A percentile compares a stretch with the other conserved stretches of the same genome.
These are phyloP conservation scores for Aphidius colemani DNA, from an alignment of 2,888 invertebrate species.

Conservation along the genomic window DNA sequence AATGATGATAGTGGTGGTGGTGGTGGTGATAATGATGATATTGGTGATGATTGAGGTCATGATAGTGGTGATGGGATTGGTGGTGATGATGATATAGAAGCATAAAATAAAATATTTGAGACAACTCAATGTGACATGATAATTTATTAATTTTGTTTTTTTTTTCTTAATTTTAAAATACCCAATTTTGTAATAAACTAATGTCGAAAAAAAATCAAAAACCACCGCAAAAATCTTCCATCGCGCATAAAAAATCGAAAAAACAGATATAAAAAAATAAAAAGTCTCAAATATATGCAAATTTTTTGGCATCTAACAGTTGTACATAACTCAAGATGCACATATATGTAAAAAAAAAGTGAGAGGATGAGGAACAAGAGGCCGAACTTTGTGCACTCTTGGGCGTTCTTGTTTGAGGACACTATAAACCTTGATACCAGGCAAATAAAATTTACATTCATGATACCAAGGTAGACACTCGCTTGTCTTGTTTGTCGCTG, in stretches of 20 bases:
- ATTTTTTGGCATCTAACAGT: conserved; percentile 53
- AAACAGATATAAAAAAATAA: conserved; percentile 22
- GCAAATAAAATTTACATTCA: conserved; percentile 59
- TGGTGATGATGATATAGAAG: too few species aligned
- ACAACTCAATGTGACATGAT: too few species aligned
- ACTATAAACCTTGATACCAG: conserved; percentile 60
- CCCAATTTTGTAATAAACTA: conserved; percentile 5
- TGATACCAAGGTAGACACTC: conserved; percentile 51
- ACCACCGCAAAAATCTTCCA: background rate
- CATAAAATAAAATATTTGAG: too few species aligned
- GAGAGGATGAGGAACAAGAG: too few species aligned
- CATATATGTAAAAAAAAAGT: conserved; percentile 19
- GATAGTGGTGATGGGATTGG: too few species aligned
- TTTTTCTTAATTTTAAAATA: too few species aligned
- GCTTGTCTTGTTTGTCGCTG: conserved; percentile 51
- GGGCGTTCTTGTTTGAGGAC: conserved; percentile 46
- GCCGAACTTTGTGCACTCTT: conserved; percentile 37
- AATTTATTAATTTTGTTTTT: too few species aligned
- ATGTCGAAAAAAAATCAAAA: conserved; percentile 8
- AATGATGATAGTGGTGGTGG: too few species aligned
- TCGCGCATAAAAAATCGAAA: conserved; percentile 14
- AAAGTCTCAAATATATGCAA: conserved; percentile 51
- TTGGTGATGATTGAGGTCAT: too few species aligned
- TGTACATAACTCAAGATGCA: conserved; percentile 51
- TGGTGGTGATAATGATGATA: too few species aligned